Conservation (phyloP, 2,888 invertebrate species). For the Tenthredo mesomela region DNA sequence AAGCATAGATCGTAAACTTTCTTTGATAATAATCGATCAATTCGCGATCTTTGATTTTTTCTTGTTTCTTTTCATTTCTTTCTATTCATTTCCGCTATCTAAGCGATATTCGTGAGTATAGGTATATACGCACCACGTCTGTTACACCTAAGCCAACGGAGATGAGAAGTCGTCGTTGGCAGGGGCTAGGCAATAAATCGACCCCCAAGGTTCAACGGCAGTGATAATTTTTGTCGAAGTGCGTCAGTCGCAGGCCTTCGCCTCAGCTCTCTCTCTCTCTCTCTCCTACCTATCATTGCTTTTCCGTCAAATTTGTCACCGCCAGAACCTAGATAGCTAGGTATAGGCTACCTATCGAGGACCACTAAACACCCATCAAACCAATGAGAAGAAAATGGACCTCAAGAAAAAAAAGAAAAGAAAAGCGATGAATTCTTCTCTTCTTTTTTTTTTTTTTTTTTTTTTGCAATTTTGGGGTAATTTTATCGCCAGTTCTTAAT, state of each 20-base stretch:
- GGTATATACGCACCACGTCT: not conserved
- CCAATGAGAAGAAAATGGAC: not conserved
- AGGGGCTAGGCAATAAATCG: conserved; percentile 36
- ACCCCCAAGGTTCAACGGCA: conserved; percentile 36
- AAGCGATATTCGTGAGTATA: not conserved
- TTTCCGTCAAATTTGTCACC: conserved; percentile 43
- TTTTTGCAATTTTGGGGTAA: not conserved
- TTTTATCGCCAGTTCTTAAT: not conserved
- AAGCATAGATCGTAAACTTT: not conserved
- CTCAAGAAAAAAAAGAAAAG: not conserved
- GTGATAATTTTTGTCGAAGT: conserved; percentile 44
- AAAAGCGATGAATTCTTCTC: no score
- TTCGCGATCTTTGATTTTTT: not conserved
- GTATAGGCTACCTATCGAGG: not conserved
- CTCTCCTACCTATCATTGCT: conserved; percentile 44
- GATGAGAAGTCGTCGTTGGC: conserved; percentile 43
- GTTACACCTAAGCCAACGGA: not conserved
- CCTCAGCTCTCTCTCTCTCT: no score
- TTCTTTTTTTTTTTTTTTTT: not conserved
- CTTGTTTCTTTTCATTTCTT: not conserved
- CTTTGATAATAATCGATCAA: not conserved
- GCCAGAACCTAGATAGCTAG: not conserved
- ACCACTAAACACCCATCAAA: not conserved
- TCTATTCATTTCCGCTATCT: not conserved
- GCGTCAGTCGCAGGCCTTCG: conserved; percentile 42